These are phyloP conservation scores for Chloromyia formosa DNA, from an alignment of 2,888 invertebrate genomes.

Conservation along the genomic window DNA sequence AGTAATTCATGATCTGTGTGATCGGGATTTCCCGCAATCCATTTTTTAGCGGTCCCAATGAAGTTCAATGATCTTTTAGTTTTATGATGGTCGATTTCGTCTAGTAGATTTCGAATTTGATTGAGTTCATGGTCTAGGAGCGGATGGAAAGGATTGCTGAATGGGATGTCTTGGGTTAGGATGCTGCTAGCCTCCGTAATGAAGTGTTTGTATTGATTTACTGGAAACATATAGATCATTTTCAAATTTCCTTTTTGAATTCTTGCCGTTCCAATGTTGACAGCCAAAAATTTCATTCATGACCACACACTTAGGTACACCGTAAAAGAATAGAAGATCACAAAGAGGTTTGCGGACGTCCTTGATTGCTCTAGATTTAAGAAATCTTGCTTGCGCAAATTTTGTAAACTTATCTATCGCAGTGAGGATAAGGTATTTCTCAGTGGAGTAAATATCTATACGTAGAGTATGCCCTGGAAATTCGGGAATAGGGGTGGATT, in stretches of 20 bases:
- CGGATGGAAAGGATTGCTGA: no score
- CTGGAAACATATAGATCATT: neutral
- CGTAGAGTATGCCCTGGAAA: slow-evolving; percentile 44
- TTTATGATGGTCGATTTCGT: no score
- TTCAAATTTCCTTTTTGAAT: slow-evolving; percentile 7
- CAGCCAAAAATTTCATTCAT: slow-evolving; percentile 29
- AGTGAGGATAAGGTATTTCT: slow-evolving; percentile 23
- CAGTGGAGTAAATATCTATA: neutral
- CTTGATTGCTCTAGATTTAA: slow-evolving; percentile 41
- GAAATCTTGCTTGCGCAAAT: slow-evolving; percentile 15
- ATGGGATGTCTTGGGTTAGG: neutral
- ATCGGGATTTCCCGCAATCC: no score
- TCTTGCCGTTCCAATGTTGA: neutral
- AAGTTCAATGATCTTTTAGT: no score
- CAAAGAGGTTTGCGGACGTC: slow-evolving; percentile 32
- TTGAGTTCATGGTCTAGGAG: no score
- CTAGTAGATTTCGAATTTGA: no score
- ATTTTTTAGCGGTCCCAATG: no score
- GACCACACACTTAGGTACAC: slow-evolving; percentile 34
- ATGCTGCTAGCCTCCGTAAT: neutral
- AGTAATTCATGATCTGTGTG: no score
- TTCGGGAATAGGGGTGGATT: slow-evolving; percentile 43
- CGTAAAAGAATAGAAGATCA: slow-evolving; percentile 22
- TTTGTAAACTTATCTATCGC: slow-evolving; percentile 46
- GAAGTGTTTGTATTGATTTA: neutral